A percentile compares a stretch with the other conserved stretches of the same genome.
Evolutionary conservation across 2,113 vertebrate species (phyloP).

Genomic region (Antechinus flavipes): DNA sequence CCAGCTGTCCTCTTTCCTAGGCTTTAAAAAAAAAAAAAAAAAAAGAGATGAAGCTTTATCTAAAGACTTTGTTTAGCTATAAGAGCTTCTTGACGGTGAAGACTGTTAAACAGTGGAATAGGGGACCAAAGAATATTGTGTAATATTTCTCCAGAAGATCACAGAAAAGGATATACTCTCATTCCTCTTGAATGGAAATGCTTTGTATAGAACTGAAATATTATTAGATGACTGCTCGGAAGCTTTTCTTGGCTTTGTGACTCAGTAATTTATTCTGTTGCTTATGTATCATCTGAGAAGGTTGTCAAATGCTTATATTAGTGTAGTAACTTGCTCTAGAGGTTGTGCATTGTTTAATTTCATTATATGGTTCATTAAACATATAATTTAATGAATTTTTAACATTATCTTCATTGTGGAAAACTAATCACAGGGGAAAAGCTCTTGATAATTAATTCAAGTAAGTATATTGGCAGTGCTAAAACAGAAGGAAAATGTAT

Average conservation of each 20-base stretch:
- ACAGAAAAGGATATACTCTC: constrained; percentile 48
- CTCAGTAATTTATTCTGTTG: fast-evolving
- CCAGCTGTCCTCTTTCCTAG: constrained; percentile 29
- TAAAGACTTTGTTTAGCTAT: constrained; percentile 68
- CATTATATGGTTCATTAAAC: constrained; percentile 35
- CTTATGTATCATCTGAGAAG: fast-evolving
- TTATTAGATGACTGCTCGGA: fast-evolving
- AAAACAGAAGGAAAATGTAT: neutral
- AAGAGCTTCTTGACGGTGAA: constrained; percentile 52
- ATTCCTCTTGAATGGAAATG: constrained; percentile 3
- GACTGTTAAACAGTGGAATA: constrained; percentile 67
- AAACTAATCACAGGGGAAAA: neutral
- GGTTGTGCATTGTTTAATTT: neutral
- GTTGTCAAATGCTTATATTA: fast-evolving
- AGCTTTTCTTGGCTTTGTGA: neutral
- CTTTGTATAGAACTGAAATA: neutral
- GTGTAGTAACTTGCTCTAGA: neutral
- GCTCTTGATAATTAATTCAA: constrained; percentile 48
- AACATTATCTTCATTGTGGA: constrained; percentile 65
- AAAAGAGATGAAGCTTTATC: constrained; percentile 46
- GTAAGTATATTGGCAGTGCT: neutral
- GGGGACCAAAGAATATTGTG: constrained; percentile 18
- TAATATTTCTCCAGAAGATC: constrained; percentile 16
- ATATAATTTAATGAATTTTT: constrained; percentile 56
- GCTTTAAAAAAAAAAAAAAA: constrained; percentile 12